Evolutionary conservation across 2,797 vertebrate species (phyloP).

Genomic region (Fratercula arctica): DNA sequence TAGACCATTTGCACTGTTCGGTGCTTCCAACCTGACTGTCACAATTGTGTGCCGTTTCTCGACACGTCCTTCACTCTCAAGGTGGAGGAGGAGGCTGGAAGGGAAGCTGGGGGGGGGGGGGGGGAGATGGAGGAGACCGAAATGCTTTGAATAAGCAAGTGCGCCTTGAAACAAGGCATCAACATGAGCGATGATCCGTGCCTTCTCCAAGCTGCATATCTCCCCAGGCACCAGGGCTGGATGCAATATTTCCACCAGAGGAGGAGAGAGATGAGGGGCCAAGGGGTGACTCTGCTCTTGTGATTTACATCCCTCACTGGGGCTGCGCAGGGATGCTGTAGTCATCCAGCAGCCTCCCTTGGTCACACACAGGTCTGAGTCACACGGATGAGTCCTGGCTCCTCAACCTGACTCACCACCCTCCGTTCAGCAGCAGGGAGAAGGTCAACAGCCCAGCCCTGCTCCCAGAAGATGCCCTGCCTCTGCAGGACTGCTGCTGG

Average conservation of each 20-base stretch:
- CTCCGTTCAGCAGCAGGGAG: background rate
- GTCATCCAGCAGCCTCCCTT: background rate
- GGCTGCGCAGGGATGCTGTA: background rate
- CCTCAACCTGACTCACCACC: background rate
- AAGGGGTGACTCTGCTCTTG: background rate
- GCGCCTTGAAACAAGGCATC: background rate
- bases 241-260: background rate
- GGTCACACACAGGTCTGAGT: background rate
- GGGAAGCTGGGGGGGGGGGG: background rate
- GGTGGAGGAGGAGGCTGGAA: background rate
- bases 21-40: background rate
- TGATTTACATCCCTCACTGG: background rate
- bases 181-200: fast-evolving
- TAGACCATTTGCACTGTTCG: background rate
- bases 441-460: background rate
- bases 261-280: background rate
- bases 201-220: background rate
- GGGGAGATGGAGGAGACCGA: background rate
- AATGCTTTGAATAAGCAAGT: background rate
- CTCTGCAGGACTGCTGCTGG: background rate
- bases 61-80: background rate
- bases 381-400: background rate
- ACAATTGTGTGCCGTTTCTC: background rate
- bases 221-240: background rate
- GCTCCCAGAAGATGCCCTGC: background rate